Evolutionary conservation across 2,797 vertebrate genomes (phyloP), one percentile per base, ranked within the genome.

Genomic region (Sphaeramia orbicularis): DNA sequence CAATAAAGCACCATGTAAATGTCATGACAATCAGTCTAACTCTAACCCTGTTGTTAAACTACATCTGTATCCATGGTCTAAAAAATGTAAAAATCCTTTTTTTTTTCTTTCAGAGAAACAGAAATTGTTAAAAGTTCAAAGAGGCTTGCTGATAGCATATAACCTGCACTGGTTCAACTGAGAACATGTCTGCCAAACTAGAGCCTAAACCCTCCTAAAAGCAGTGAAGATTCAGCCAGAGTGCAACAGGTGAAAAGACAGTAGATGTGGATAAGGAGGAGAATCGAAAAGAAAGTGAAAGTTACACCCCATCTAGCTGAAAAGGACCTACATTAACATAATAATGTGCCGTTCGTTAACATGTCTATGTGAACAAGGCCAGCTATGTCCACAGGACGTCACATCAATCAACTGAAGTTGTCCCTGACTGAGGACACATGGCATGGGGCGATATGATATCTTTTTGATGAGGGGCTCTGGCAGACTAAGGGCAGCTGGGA

Each of bases 271-370:
- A 16, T 13, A 7, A 42, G 27, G 0, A 4, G 24, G 12, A 27
- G 37, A 56, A 12, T 37, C 13, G n/a, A 1, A 13, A 7, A 50
- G 6, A 27, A 52, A 38, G 15, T 50, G 43, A 70, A 52, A 71
- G 62, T n/a, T 79, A 76, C 62, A 72, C 50, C 42, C 38, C 48
- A 43, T 63, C 40, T 15, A 48, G 12, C 52, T 47, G 49, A 51
- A 77, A 65, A 81, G 47, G 59, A 64, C 35, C 50, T 11, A 49
- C 67, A 57, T 78, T 60, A 67, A 83, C 60, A 62, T 38, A 64
- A 83, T 35, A 58, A 49, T 66, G 43, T 36, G 60, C 16, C 55
- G 67, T 65, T 70, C 50, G 45, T 61, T 76, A 48, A 4, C 54
- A 64, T 79, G 45, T 53, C n/a, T 42, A 27, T 74, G 65, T 62